phyloP scores from a whole-genome alignment of 2,113 vertebrate species.

The Salvelinus fontinalis region DNA sequence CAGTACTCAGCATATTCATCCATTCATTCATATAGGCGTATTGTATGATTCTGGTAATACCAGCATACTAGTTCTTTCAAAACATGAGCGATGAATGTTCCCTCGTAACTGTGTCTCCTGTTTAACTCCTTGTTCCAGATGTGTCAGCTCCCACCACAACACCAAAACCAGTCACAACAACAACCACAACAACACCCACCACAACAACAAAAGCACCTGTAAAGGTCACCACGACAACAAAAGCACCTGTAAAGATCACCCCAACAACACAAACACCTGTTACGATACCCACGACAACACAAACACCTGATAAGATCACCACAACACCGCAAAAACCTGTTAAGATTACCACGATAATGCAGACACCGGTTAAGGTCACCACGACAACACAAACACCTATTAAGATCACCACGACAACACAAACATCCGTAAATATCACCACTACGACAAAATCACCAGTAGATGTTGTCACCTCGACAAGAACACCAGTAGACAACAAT shows the following conservation, averaged over 20 bases:
- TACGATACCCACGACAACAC: too few relatives aligned
- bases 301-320: too few relatives aligned
- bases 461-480: not conserved
- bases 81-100: not conserved
- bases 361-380: too few relatives aligned
- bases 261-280: too few relatives aligned
- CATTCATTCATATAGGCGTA: too few relatives aligned
- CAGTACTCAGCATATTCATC: too few relatives aligned
- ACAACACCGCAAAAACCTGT: too few relatives aligned
- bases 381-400: too few relatives aligned
- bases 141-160: not conserved
- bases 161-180: not conserved
- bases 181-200: too few relatives aligned
- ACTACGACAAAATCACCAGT: not conserved
- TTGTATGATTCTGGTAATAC: too few relatives aligned
- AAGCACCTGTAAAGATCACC: not conserved
- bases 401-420: not conserved
- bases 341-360: too few relatives aligned
- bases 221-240: not conserved
- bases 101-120: not conserved
- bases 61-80: not conserved
- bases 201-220: not conserved
- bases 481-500: constrained; percentile 4
- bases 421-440: not conserved
- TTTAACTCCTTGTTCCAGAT: not conserved